Evolutionary conservation across 2,113 vertebrate species (phyloP).

Genomic region (Paracanthobrama guichenoti): DNA sequence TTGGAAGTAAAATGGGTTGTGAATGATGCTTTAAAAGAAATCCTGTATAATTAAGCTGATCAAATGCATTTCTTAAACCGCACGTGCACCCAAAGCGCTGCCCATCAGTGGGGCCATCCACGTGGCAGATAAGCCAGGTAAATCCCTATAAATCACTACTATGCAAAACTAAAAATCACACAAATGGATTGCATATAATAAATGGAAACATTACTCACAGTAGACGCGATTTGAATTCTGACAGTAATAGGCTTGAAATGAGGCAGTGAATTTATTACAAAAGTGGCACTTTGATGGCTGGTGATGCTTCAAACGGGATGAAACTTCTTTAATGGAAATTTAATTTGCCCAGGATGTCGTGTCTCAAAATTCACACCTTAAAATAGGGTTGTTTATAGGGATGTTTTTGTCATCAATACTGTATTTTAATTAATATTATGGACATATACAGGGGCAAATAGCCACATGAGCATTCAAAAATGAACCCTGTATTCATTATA

Average conservation of each 20-base stretch:
- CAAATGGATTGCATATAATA: slow-evolving; percentile 12
- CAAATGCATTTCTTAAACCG: neutral
- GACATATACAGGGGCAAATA: neutral
- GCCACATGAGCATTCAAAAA: neutral
- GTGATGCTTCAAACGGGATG: neutral
- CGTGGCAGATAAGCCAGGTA: neutral
- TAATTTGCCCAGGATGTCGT: neutral
- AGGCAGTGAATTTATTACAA: slow-evolving; percentile 4
- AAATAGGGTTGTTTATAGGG: neutral
- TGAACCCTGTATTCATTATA: no score
- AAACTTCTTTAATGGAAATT: neutral
- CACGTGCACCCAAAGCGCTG: neutral
- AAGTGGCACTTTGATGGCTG: neutral
- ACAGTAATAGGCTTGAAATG: slow-evolving; percentile 12
- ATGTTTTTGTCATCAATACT: neutral
- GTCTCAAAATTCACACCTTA: neutral
- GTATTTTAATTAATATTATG: neutral
- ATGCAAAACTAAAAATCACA: neutral
- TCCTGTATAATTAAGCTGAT: neutral
- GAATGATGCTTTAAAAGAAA: neutral
- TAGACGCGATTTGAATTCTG: neutral
- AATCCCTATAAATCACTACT: neutral
- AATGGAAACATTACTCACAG: neutral
- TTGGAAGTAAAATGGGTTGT: neutral
- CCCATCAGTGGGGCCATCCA: neutral